Base-by-base conservation (phyloP, 2,113 vertebrate genomes). In the Philantomba maxwellii region DNA sequence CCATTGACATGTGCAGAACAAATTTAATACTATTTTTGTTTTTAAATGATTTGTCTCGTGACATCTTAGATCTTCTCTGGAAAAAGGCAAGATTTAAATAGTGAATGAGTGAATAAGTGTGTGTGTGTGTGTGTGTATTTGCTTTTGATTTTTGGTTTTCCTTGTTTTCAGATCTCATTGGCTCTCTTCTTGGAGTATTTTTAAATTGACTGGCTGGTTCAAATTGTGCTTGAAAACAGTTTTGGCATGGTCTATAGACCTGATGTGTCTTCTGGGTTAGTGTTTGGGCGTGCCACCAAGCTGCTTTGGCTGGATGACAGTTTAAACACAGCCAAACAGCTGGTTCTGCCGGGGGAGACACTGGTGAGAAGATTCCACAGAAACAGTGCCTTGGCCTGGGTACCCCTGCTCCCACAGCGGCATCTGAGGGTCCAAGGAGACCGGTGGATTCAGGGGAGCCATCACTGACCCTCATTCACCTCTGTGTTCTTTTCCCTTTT, bases 171-270 rank as follows among this genome's bases (percentile, higher is more conserved):
- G 94, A 96, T 97, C 57, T 97, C 57, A 98, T 96, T 98, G 98
- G 98, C 58, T 97, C 78, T 83, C 70, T 75, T 7, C 53, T 84
- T 51, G 28, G 70, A 93, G 82, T 62, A 60, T 75, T 97, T 98
- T 98, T 95, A 97, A 98, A 98, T 10, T 95, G 78, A 97, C 80
- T 98, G 97, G 98, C 95, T 98, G 94, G n/a, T 97, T 97, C 94
- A 96, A 96, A 97, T 85, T 60, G 36, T 64, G 62, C 57, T 97
- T 98, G 58, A 66, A 96, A 97, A 92, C 78, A 83, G 70, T 91
- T 92, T 94, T 97, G 96, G 95, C 88, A 21, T 19, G 3, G 51
- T 51, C 81, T 25, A 0, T 51, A 82, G 94, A 23, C 57, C 86
- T 81, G 51, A 73, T 89, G 64, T 89, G 80, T 75, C 28, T 53